Percentiles rank a stretch among this genome's conserved stretches.
Conservation (phyloP, 2,888 invertebrate species). For the Drosophila anomelani region DNA sequence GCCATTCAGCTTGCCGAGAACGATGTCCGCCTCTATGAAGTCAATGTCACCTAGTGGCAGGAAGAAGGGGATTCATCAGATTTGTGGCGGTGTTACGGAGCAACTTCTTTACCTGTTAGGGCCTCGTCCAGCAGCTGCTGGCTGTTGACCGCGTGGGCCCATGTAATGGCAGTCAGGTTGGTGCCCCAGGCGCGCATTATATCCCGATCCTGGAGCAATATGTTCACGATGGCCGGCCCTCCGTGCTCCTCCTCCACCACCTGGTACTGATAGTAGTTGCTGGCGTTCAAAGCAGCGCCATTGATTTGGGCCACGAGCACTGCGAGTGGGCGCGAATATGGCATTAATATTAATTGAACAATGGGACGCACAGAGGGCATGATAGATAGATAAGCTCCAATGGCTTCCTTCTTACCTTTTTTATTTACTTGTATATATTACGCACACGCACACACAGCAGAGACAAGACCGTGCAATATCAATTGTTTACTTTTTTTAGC, state of each 20-base stretch:
- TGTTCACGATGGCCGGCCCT: constrained; percentile 4
- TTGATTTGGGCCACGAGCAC: constrained; percentile 53
- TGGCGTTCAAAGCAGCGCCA: constrained; percentile 55
- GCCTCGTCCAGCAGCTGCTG: constrained; percentile 87
- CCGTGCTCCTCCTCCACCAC: constrained; percentile 13
- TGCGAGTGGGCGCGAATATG: constrained; percentile 29
- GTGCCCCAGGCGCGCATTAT: constrained; percentile 43
- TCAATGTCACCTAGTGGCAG: constrained; percentile 86
- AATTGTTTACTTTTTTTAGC: constrained; percentile 11
- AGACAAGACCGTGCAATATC: constrained; percentile 1
- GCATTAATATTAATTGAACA: constrained; percentile 33
- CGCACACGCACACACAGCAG: not conserved
- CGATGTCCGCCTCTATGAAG: constrained; percentile 95
- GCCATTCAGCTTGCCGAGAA: constrained; percentile 87
- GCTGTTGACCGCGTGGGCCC: constrained; percentile 95
- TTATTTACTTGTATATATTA: constrained; percentile 8
- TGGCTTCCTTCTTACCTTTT: constrained; percentile 32
- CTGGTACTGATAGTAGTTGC: constrained; percentile 51
- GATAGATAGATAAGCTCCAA: constrained; percentile 28
- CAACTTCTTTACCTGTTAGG: constrained; percentile 84
- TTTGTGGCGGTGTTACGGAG: not conserved
- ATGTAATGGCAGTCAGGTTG: constrained; percentile 90
- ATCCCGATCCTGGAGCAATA: constrained; percentile 28
- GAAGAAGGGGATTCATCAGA: not conserved
- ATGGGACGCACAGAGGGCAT: constrained; percentile 12